phyloP scores from a whole-genome alignment of 2,113 vertebrate species.

The Pituophis catenifer region DNA sequence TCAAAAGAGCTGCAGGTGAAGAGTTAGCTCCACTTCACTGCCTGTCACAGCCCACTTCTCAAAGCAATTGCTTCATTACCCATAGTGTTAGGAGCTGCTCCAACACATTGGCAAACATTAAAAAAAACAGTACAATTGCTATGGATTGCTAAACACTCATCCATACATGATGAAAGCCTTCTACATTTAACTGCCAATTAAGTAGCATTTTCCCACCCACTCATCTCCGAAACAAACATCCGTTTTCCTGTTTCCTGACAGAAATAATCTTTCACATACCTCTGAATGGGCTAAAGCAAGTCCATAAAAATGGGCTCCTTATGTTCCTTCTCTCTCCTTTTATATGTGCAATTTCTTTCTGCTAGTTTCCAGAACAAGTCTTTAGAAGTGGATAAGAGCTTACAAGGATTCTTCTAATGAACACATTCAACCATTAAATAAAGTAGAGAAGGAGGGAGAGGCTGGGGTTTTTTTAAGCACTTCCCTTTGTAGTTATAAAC shows the following conservation, averaged over 20 bases:
- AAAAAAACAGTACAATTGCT: neutral
- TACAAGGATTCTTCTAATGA: neutral
- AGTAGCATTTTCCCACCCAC: neutral
- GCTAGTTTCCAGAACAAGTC: neutral
- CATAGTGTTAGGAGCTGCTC: neutral
- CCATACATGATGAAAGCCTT: neutral
- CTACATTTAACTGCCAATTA: neutral
- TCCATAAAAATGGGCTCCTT: neutral
- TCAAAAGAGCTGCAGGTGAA: neutral
- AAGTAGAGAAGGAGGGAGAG: neutral
- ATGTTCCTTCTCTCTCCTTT: neutral
- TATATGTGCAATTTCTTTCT: neutral
- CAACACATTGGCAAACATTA: neutral
- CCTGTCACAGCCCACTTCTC: neutral
- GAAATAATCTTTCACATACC: neutral
- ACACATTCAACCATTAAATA: neutral
- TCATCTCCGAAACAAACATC: neutral
- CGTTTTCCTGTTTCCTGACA: neutral
- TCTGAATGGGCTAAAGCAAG: neutral
- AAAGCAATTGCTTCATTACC: neutral
- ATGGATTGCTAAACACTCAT: neutral
- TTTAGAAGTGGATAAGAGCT: neutral
- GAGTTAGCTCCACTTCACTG: neutral
- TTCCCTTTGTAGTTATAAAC: neutral
- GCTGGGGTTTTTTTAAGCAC: neutral